Evolutionary conservation across 2,113 vertebrate genomes (phyloP).

Genomic region (Mustela nigripes): DNA sequence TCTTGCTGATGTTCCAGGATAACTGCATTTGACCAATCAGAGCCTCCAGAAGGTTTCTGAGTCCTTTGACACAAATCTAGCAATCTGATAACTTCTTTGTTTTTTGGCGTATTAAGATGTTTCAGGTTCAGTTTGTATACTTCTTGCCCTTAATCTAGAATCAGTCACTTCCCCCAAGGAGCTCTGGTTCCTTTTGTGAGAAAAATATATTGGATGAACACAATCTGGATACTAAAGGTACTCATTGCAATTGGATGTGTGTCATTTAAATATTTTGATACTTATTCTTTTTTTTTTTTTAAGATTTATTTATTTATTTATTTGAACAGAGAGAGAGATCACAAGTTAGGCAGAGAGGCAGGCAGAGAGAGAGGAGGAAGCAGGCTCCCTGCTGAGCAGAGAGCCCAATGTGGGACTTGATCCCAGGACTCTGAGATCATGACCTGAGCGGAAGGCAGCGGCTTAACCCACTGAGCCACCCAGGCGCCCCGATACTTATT

Average conservation of each 20-base stretch:
- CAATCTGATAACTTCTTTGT: background rate
- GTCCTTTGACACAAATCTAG: background rate
- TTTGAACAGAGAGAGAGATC: no score
- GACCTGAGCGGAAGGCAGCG: no score
- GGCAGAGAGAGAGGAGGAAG: no score
- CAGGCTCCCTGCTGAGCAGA: no score
- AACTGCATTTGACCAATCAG: background rate
- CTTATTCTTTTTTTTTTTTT: background rate
- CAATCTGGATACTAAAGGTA: background rate
- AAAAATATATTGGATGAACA: background rate
- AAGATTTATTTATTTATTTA: no score
- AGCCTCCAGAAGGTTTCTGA: background rate
- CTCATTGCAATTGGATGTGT: background rate
- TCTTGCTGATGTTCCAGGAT: background rate
- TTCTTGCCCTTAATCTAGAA: background rate
- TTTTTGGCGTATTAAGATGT: background rate
- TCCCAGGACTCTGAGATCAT: no score
- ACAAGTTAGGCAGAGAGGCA: no score
- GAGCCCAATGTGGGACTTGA: no score
- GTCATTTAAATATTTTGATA: background rate
- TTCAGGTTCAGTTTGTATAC: background rate
- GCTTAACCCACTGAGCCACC: no score
- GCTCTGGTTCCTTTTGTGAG: background rate
- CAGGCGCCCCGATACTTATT: background rate
- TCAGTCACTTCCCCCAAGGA: background rate